These are phyloP conservation scores for Blomia tropicalis DNA, from an alignment of 2,888 invertebrate species.

Conservation along the genomic window DNA sequence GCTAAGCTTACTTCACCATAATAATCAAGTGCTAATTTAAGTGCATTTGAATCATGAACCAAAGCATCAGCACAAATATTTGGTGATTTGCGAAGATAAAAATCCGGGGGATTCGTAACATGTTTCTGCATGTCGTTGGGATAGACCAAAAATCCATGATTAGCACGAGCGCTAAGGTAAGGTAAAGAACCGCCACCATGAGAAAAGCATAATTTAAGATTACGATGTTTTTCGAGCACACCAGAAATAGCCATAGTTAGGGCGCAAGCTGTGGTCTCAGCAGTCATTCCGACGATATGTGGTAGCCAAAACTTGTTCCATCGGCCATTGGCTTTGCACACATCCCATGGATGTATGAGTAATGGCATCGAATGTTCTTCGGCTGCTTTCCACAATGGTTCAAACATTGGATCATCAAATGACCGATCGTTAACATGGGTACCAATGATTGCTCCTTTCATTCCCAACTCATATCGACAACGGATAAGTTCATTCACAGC, in stretches of 20 bases:
- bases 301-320: conserved; percentile 43
- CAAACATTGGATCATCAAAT: conserved; percentile 40
- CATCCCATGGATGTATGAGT: conserved; percentile 47
- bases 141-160: conserved; percentile 36
- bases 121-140: conserved; percentile 31
- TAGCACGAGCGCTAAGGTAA: conserved; percentile 41
- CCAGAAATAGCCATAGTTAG: conserved; percentile 42
- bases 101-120: conserved; percentile 35
- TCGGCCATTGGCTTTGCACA: conserved; percentile 39
- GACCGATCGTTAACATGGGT: conserved; percentile 44
- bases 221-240: conserved; percentile 40
- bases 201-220: conserved; percentile 42
- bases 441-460: conserved; percentile 43
- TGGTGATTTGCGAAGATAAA: conserved; percentile 35
- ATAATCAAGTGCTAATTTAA: conserved; percentile 38
- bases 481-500: conserved; percentile 41
- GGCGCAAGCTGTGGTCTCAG: conserved; percentile 43
- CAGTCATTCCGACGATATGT: conserved; percentile 45
- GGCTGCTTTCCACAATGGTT: conserved; percentile 42
- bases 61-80: conserved; percentile 41
- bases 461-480: conserved; percentile 37
- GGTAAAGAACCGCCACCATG: conserved; percentile 43
- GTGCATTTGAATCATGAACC: conserved; percentile 40
- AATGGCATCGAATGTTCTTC: conserved; percentile 39
- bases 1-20: conserved; percentile 42